Percentiles rank a stretch among this genome's conserved stretches.
Conservation (phyloP, 2,888 invertebrate species). For the Antitype chi region DNA sequence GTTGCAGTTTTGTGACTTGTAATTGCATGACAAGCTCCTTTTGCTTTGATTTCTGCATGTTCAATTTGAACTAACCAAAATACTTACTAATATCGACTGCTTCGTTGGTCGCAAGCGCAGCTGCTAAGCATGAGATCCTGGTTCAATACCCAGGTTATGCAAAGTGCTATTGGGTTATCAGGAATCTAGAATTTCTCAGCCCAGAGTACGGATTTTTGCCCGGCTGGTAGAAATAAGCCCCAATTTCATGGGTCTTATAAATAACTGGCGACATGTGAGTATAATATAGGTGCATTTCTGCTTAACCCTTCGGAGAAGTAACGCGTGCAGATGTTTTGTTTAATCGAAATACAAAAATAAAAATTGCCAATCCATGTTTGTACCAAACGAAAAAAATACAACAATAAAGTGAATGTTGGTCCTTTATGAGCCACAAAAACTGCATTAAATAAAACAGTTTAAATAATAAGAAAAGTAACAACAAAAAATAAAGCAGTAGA, state of each 20-base stretch:
- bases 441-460: constrained; percentile 31
- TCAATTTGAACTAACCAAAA: constrained; percentile 14
- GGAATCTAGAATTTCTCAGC: neutral
- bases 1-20: constrained; percentile 18
- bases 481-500: constrained; percentile 41
- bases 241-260: neutral
- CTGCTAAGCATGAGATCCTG: neutral
- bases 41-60: constrained; percentile 4
- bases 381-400: constrained; percentile 25
- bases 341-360: constrained; percentile 21
- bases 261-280: neutral
- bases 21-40: constrained; percentile 1
- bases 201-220: neutral
- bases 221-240: neutral
- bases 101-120: neutral
- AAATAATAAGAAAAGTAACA: constrained; percentile 22
- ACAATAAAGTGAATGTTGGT: constrained; percentile 40
- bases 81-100: neutral
- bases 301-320: neutral
- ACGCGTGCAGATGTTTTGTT: neutral
- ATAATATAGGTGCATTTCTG: no score
- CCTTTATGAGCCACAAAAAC: constrained; percentile 57
- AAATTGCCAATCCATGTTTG: neutral
- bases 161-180: neutral
- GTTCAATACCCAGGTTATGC: neutral